These are phyloP conservation scores for Gavialis gangeticus DNA, from an alignment of 2,113 vertebrate species.

Conservation along the genomic window DNA sequence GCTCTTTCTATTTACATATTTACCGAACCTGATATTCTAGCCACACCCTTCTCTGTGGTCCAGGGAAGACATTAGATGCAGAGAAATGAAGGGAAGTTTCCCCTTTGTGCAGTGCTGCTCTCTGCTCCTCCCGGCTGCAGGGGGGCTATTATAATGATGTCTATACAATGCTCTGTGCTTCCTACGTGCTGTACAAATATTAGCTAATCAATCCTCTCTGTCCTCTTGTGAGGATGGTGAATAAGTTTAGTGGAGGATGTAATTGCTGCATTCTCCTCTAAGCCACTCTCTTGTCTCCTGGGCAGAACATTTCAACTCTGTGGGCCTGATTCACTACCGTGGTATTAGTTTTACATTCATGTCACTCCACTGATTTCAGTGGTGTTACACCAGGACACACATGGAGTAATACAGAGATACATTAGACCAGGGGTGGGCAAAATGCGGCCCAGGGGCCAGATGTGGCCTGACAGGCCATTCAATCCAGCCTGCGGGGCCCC, in stretches of 20 bases:
- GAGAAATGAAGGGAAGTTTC: not conserved
- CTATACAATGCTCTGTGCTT: not conserved
- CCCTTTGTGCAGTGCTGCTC: not conserved
- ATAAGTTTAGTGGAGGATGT: not conserved
- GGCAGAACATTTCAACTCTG: not conserved
- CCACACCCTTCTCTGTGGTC: not conserved
- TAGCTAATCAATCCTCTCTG: not conserved
- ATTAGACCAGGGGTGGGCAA: too few relatives aligned
- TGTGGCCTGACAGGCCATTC: too few relatives aligned
- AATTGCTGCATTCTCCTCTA: not conserved
- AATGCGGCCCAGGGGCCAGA: too few relatives aligned
- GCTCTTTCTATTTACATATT: not conserved
- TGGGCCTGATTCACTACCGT: not conserved
- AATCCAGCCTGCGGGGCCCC: too few relatives aligned
- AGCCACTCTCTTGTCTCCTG: not conserved
- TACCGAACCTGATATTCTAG: not conserved
- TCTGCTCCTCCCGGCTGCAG: not conserved
- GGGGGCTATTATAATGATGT: not conserved
- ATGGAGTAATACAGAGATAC: not conserved
- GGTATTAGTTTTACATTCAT: not conserved
- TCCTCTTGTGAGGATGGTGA: not conserved
- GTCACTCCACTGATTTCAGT: not conserved
- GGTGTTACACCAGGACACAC: not conserved
- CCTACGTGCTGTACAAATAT: fast-evolving
- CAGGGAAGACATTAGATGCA: not conserved